Conservation (phyloP, 2,113 vertebrate species). For the Erinaceus europaeus region DNA sequence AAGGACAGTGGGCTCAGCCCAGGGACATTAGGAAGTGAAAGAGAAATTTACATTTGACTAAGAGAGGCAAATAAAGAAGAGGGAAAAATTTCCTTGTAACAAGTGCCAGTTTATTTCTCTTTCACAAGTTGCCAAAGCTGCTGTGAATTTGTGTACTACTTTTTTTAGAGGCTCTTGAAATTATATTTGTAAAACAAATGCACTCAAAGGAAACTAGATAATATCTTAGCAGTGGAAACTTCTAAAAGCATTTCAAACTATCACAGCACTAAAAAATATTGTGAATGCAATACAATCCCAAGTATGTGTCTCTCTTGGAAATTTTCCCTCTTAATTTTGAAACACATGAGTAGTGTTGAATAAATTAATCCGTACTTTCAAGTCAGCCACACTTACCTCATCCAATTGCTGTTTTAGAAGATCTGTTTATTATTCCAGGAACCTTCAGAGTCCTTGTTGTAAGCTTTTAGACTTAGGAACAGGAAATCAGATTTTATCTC, state of each 20-base stretch:
- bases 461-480: conserved; percentile 54
- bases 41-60: not conserved
- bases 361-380: conserved; percentile 47
- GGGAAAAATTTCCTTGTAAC: not conserved
- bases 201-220: not conserved
- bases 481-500: conserved; percentile 59
- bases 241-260: not conserved
- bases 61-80: not conserved
- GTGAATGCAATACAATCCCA: conserved; percentile 36
- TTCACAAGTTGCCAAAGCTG: not conserved
- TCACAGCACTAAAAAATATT: conserved; percentile 42
- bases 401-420: conserved; percentile 19
- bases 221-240: conserved; percentile 35
- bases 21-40: not conserved
- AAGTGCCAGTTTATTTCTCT: not conserved
- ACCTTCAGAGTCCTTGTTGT: conserved; percentile 11
- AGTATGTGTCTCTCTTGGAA: conserved; percentile 50
- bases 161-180: not conserved
- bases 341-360: conserved; percentile 33
- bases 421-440: conserved; percentile 51
- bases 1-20: not conserved
- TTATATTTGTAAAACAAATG: not conserved
- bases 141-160: not conserved
- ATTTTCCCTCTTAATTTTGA: conserved; percentile 58
- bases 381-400: conserved; percentile 58